phyloP scores from a whole-genome alignment of 2,797 vertebrate genomes.

The Tachyglossus aculeatus region DNA sequence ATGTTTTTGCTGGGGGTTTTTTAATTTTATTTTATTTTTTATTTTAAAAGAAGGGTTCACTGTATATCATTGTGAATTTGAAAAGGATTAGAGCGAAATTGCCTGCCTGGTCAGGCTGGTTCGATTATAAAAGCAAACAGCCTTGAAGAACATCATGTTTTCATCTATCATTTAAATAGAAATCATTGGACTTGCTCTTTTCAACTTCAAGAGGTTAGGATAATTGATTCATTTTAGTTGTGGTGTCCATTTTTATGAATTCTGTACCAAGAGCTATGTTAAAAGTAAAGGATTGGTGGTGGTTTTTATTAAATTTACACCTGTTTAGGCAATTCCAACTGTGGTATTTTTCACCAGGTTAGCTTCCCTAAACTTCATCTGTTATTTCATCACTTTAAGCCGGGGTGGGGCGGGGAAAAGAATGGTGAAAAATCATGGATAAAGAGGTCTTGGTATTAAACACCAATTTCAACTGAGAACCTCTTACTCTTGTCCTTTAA shows the following conservation, averaged over 20 bases:
- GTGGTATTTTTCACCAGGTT: slow-evolving; percentile 69
- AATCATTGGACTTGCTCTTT: slow-evolving; percentile 62
- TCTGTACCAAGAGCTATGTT: slow-evolving; percentile 78
- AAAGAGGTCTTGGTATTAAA: slow-evolving; percentile 27
- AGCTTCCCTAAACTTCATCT: slow-evolving; percentile 39
- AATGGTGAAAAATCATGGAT: slow-evolving; percentile 4
- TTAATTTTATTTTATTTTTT: too few species aligned
- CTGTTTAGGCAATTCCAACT: slow-evolving; percentile 70
- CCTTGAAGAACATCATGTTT: slow-evolving; percentile 63
- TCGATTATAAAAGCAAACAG: slow-evolving; percentile 57
- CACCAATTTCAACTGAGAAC: slow-evolving; percentile 26
- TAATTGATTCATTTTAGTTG: slow-evolving; percentile 70
- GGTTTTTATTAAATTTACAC: slow-evolving; percentile 75
- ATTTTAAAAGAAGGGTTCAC: slow-evolving; percentile 61
- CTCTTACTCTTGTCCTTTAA: slow-evolving; percentile 54
- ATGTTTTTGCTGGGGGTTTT: slow-evolving; percentile 53
- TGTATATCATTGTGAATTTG: slow-evolving; percentile 66
- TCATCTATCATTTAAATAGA: slow-evolving; percentile 65
- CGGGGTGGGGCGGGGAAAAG: slow-evolving; percentile 43
- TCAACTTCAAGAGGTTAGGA: slow-evolving; percentile 64
- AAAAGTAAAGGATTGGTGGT: slow-evolving; percentile 76
- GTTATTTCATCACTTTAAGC: slow-evolving; percentile 37
- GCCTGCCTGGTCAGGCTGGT: slow-evolving; percentile 67
- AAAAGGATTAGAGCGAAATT: slow-evolving; percentile 70
- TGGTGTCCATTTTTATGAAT: slow-evolving; percentile 74